Conservation (phyloP, 2,797 vertebrate genomes). For the Phrynocephalus vlangalii region DNA sequence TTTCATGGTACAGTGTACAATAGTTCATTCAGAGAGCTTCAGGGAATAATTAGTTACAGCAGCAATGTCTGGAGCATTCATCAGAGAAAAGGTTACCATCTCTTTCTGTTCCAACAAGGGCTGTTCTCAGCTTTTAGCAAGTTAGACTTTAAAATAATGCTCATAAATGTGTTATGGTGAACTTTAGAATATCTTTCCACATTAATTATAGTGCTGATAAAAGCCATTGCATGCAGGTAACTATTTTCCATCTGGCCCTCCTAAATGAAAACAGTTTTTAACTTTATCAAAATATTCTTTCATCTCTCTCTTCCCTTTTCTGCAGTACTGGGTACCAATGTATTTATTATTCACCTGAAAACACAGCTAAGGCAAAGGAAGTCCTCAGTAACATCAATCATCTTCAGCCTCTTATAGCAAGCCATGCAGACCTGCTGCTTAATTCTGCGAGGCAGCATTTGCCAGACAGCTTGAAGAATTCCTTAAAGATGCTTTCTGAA, state of each 20-base stretch:
- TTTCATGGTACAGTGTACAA: not conserved
- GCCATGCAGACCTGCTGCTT: slow-evolving; percentile 91
- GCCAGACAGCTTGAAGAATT: slow-evolving; percentile 87
- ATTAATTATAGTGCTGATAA: not conserved
- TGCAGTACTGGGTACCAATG: slow-evolving; percentile 96
- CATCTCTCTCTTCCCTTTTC: slow-evolving; percentile 68
- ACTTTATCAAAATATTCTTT: slow-evolving; percentile 40
- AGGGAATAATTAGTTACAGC: slow-evolving; percentile 37
- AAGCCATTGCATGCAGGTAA: slow-evolving; percentile 14
- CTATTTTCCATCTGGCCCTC: slow-evolving; percentile 13
- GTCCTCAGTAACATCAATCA: slow-evolving; percentile 92
- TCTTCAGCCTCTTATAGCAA: slow-evolving; percentile 91
- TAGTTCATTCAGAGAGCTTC: not conserved
- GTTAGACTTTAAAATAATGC: slow-evolving; percentile 35
- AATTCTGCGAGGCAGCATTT: slow-evolving; percentile 91
- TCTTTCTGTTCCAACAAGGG: slow-evolving; percentile 5
- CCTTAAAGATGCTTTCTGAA: slow-evolving; percentile 94
- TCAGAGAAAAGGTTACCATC: slow-evolving; percentile 13
- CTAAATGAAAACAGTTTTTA: slow-evolving; percentile 30
- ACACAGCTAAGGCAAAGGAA: slow-evolving; percentile 96
- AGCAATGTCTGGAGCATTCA: not conserved
- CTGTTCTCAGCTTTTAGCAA: slow-evolving; percentile 5
- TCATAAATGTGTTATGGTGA: slow-evolving; percentile 4
- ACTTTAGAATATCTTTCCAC: not conserved
- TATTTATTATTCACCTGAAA: slow-evolving; percentile 99